A percentile compares a stretch with the other conserved stretches of the same genome.
Conservation (phyloP, 2,888 invertebrate species). For the Drosophila putrida region DNA sequence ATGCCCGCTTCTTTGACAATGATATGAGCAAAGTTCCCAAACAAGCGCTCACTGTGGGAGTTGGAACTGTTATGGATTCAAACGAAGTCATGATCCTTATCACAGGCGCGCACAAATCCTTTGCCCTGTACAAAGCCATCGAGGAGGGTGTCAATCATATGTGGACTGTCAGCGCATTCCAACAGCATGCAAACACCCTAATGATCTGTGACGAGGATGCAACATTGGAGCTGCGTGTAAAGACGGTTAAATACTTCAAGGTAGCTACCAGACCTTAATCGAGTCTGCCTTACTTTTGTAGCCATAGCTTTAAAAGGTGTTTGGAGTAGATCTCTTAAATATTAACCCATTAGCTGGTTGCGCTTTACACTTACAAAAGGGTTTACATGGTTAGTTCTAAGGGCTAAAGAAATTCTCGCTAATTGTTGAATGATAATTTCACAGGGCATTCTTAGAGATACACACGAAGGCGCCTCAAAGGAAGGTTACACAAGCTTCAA, state of each 20-base stretch:
- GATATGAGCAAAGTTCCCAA: slow-evolving; percentile 97
- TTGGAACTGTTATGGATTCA: slow-evolving; percentile 99
- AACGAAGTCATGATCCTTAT: slow-evolving; percentile 99
- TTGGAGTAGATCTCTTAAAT: slow-evolving; percentile 3
- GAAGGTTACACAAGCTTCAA: slow-evolving; percentile 46
- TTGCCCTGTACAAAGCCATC: slow-evolving; percentile 98
- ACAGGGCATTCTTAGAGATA: slow-evolving; percentile 76
- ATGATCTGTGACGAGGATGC: slow-evolving; percentile 99
- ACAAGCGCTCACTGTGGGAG: slow-evolving; percentile 98
- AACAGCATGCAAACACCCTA: slow-evolving; percentile 95
- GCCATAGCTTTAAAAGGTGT: slow-evolving; percentile 25
- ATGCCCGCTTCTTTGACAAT: slow-evolving; percentile 98
- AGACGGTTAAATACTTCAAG: slow-evolving; percentile 99
- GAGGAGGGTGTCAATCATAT: slow-evolving; percentile 99
- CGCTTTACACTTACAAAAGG: slow-evolving; percentile 7
- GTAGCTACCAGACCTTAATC: slow-evolving; percentile 83
- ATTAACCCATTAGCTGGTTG: slow-evolving; percentile 13
- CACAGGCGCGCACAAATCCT: slow-evolving; percentile 97
- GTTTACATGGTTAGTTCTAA: slow-evolving; percentile 5
- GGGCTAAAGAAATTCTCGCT: slow-evolving; percentile 23
- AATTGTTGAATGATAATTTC: slow-evolving; percentile 49
- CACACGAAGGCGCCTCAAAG: slow-evolving; percentile 55
- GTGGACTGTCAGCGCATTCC: slow-evolving; percentile 99
- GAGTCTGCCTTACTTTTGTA: neutral
- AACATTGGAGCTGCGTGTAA: slow-evolving; percentile 97